Percentiles rank a stretch among this genome's conserved stretches.
Evolutionary conservation across 2,888 invertebrate species (phyloP).

Genomic region (Cremastobaeus sp.): DNA sequence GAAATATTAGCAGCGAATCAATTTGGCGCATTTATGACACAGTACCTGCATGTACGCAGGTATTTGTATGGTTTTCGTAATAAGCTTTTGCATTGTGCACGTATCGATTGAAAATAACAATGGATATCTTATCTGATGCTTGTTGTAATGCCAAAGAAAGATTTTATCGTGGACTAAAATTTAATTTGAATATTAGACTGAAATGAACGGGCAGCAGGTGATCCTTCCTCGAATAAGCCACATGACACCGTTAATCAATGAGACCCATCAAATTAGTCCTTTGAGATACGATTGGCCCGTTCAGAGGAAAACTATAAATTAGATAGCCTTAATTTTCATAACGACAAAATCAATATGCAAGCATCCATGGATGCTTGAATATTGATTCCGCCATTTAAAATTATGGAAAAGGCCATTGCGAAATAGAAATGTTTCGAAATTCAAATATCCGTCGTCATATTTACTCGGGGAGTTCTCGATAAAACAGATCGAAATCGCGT

Average conservation of each 20-base stretch:
- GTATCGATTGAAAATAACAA: constrained; percentile 48
- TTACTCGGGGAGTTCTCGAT: no score
- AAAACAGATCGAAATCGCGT: no score
- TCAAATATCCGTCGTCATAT: no score
- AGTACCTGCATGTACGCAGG: constrained; percentile 17
- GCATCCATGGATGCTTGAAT: no score
- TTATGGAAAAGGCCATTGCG: no score
- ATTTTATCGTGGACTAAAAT: constrained; percentile 30
- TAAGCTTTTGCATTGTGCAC: constrained; percentile 38
- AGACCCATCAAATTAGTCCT: constrained; percentile 18
- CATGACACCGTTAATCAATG: constrained; percentile 21
- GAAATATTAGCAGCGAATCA: no score
- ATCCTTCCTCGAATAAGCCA: constrained; percentile 3
- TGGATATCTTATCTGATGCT: constrained; percentile 43
- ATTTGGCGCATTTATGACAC: no score
- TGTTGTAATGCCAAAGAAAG: constrained; percentile 35
- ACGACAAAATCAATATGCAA: background rate
- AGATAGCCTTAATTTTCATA: no score
- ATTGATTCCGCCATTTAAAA: no score
- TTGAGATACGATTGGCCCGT: constrained; percentile 6
- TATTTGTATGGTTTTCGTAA: constrained; percentile 50
- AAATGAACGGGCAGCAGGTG: constrained; percentile 13
- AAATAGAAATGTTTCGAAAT: no score
- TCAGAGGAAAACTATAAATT: background rate
- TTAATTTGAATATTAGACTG: constrained; percentile 39